Evolutionary conservation across 2,888 invertebrate species (phyloP), one percentile per base, ranked within the genome.

Genomic region (Drosophila fungiperda): DNA sequence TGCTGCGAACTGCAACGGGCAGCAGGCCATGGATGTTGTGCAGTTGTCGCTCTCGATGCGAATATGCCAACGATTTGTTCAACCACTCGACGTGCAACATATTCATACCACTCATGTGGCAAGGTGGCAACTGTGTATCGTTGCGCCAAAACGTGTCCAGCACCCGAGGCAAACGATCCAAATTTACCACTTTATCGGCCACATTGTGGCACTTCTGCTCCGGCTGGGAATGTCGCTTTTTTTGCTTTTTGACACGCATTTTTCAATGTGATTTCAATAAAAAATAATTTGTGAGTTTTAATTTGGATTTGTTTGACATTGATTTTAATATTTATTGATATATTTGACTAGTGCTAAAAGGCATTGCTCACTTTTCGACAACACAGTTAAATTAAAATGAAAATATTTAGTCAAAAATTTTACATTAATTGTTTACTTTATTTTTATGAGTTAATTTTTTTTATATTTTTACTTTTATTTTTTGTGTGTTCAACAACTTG

Each of bases 41-140:
- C 40, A 76, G 1, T 1, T 82, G 82, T 0, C 90, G 66, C n/a
- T 87, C 90, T 4, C 54, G 64, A 36, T 72, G 62, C 0, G 69
- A 52, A 17, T 72, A 87, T 0, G 66, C 70, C 4, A 42, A 3
- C 2, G 68, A 60, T 26, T 89, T 78, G 58, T 73, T 87, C 3
- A 26, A 1, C 1, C 17, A 8, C 6, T 2, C 6, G 1, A 1
- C 20, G 0, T 1, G 0, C 2, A 76, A 12, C 15, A 50, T 12
- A 0, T 1, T 17, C 0, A 17, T 48, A 0, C 89, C 87, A 1
- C 36, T 59, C 0, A 55, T 1, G 3, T 0, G 12, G 17, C 60
- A 38, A 0, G 32, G 9, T 0, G 61, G 11, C 1, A 3, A 0
- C 4, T 32, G 3, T 3, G 33, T 2, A 29, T 59, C 62, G 4